Percentiles rank a stretch among this genome's conserved stretches.
Conservation (phyloP, 1,140 invertebrate genomes). For the Atopsyche davidsoni region DNA sequence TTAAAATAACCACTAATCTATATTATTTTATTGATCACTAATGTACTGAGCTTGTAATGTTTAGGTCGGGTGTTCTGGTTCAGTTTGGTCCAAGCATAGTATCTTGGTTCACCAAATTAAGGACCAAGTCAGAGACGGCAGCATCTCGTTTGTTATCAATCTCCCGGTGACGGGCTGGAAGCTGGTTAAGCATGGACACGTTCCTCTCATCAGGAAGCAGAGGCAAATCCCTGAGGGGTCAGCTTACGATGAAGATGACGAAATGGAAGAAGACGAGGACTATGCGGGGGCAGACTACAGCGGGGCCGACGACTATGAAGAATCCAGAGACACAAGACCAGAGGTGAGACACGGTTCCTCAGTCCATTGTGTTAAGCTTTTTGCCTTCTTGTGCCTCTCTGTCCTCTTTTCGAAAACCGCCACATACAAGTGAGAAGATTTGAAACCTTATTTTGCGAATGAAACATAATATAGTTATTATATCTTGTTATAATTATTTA, state of each 20-base stretch:
- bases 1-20: neutral
- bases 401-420: no score
- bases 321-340: no score
- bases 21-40: no score
- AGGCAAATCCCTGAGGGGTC: slow-evolving; percentile 41
- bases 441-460: no score
- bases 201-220: slow-evolving; percentile 28
- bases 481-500: no score
- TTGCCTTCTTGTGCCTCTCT: no score
- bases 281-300: slow-evolving; percentile 29
- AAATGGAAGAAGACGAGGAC: slow-evolving; percentile 40
- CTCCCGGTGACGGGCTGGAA: slow-evolving; percentile 62
- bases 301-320: slow-evolving; percentile 38
- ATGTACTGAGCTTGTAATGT: no score
- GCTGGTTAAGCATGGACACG: slow-evolving; percentile 41
- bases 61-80: slow-evolving; percentile 63
- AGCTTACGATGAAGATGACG: slow-evolving; percentile 38
- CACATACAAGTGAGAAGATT: no score
- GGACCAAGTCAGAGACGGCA: slow-evolving; percentile 56
- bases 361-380: no score
- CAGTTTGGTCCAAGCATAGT: slow-evolving; percentile 53
- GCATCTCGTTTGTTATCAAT: slow-evolving; percentile 53
- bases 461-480: no score
- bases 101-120: slow-evolving; percentile 55
- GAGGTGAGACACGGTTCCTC: no score